Conservation (phyloP, 2,888 invertebrate species). For the Caenorhabditis uteleia region DNA sequence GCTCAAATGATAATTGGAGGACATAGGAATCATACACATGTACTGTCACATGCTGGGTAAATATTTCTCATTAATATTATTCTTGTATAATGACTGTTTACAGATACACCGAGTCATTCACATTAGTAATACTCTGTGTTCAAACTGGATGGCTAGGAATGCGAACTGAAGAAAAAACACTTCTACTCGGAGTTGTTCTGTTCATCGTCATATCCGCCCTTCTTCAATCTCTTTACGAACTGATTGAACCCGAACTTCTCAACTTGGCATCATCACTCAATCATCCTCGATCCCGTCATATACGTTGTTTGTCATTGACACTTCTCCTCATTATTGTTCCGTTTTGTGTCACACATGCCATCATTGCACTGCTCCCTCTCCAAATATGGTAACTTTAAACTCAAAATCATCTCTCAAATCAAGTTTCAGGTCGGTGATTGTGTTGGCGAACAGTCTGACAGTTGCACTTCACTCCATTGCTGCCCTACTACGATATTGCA, state of each 20-base stretch:
- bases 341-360: slow-evolving; percentile 40
- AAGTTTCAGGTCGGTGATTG: slow-evolving; percentile 71
- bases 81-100: background rate
- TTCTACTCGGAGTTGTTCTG: slow-evolving; percentile 73
- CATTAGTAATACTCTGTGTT: slow-evolving; percentile 73
- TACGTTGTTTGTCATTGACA: slow-evolving; percentile 51
- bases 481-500: slow-evolving; percentile 72
- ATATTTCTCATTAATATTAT: background rate
- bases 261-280: slow-evolving; percentile 71
- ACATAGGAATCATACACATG: slow-evolving; percentile 47
- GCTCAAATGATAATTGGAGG: slow-evolving; percentile 45
- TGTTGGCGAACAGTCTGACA: slow-evolving; percentile 73
- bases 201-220: slow-evolving; percentile 74
- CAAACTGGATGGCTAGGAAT: slow-evolving; percentile 74
- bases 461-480: slow-evolving; percentile 73
- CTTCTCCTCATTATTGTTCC: slow-evolving; percentile 48
- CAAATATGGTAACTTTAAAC: slow-evolving; percentile 50
- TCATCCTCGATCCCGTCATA: slow-evolving; percentile 46
- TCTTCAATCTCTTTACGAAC: slow-evolving; percentile 74
- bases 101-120: slow-evolving; percentile 74
- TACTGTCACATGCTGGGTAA: slow-evolving; percentile 51
- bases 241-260: slow-evolving; percentile 73
- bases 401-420: background rate
- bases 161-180: slow-evolving; percentile 72
- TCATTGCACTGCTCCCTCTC: slow-evolving; percentile 50